Base-by-base conservation (phyloP, 1,140 invertebrate genomes). In the Bathynomus jamesi region DNA sequence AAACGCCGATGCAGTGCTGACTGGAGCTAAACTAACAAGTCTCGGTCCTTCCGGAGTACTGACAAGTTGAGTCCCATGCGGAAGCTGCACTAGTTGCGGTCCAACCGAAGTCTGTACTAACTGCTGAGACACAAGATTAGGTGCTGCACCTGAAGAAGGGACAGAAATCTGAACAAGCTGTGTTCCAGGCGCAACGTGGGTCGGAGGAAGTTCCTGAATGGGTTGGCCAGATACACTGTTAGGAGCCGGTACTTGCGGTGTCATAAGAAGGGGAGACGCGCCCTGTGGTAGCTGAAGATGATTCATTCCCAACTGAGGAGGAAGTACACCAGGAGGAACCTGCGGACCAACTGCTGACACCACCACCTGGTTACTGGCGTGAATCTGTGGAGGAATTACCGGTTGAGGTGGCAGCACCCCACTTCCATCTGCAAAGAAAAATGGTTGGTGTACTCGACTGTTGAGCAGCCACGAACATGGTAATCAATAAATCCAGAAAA, bases 51-150 rank as follows among this genome's bases (percentile, higher is more conserved):
- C 72, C 1, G 68, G 61, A 7, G 69, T 74, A 31, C 70, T 74
- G 60, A 74, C 67, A n/a, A 74, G 70, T 60, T 70, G 72, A 46
- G 72, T 74, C 27, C 72, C 72, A 29, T 64, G 72, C n/a, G 72
- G 72, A 31, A 74, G 27, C 30, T 68, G 69, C 3, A 74, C 72
- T 5, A 74, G 69, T 30, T 74, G 72, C 10, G 72, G 69, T 61
- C 72, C 72, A 28, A 69, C 69, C 13, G 72, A 74, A 27, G 72
- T 74, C 28, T 74, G 72, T 11, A 74, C 69, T 31, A 70, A 27
- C 53, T 74, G 72, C 53, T 74, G 72, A 53, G 40, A 53, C 2
- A 53, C 40, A 3, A 53, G 40, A 31, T 65, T 67, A 40, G 72
- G 29, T n/a, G 62, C 67, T 60, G 63, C 24, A 46, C 65, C 25